Base-by-base conservation (phyloP, 2,797 vertebrate genomes). In the Hoplostethus atlanticus region DNA sequence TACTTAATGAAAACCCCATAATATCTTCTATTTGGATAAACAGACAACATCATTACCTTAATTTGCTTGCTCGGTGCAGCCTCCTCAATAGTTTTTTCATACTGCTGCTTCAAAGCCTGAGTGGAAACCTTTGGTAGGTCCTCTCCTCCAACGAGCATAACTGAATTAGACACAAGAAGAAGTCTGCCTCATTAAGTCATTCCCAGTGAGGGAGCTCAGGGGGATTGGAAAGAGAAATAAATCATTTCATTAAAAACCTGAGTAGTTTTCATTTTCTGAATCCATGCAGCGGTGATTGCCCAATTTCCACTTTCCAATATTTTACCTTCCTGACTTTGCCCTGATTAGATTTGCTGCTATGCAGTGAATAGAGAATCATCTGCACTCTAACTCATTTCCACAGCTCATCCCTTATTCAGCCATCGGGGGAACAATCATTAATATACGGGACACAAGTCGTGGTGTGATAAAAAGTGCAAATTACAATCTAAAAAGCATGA, bases 71-170 rank as follows among this genome's bases (percentile, higher is more conserved):
- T 91, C 85, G 96, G 91, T 34, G 89, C 77, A 42, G 92, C 89
- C 76, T 94, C 95, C 81, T 93, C 95, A 57, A 94, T 93, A 57
- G 91, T 95, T 91, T 95, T 97, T 90, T 99, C 98, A 92, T 97
- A 97, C 61, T 98, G 97, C 82, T 99, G 89, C 91, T 97, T 99
- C 92, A 99, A 95, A 89, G 96, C 93, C 89, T 97, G 96, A 50
- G 96, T 94, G 71, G 97, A 98, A 91, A 97, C 89, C 87, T 97
- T 97, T 63, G 97, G 94, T 78, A 95, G 51, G 75, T 97, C 96
- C 84, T 98, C 94, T 6, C 95, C 96, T 73, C 93, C 94, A 66
- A 94, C 83, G 77, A 95, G 90, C 86, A 90, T 95, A 78, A 94
- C 95, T 94, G 83, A 90, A 93, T 91, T 84, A 89, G 87, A 91